Conservation (phyloP, 2,888 invertebrate genomes). For the Phaonia tiefii region DNA sequence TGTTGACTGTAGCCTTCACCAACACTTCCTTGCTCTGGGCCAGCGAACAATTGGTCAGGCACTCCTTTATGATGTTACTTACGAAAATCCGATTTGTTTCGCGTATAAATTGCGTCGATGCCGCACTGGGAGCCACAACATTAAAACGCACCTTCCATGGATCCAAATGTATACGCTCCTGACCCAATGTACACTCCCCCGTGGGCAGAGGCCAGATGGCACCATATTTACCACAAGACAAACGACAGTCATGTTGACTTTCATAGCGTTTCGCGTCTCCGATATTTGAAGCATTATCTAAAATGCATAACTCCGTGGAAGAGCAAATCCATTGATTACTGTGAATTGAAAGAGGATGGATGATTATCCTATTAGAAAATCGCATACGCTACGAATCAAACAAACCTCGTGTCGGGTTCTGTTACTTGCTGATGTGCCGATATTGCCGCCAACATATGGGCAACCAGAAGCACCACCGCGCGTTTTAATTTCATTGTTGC, state of each 20-base stretch:
- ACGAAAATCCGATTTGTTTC: slow-evolving; percentile 83
- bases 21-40: slow-evolving; percentile 82
- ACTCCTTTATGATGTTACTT: slow-evolving; percentile 83
- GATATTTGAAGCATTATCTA: slow-evolving; percentile 69
- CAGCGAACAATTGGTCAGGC: slow-evolving; percentile 82
- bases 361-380: slow-evolving; percentile 4
- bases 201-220: slow-evolving; percentile 87
- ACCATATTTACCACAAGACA: slow-evolving; percentile 86
- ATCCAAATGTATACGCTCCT: slow-evolving; percentile 82
- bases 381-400: not conserved
- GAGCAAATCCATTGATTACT: slow-evolving; percentile 73
- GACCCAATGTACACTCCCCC: slow-evolving; percentile 79
- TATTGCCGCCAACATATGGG: not conserved
- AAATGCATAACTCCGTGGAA: slow-evolving; percentile 71
- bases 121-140: slow-evolving; percentile 81
- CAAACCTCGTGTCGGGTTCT: slow-evolving; percentile 54
- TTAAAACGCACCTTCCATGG: slow-evolving; percentile 82
- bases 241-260: slow-evolving; percentile 84
- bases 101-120: slow-evolving; percentile 81
- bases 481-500: slow-evolving; percentile 13
- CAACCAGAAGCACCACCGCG: not conserved
- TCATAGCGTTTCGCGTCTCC: slow-evolving; percentile 72
- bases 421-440: slow-evolving; percentile 12
- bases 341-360: not conserved
- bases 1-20: slow-evolving; percentile 83